These are phyloP conservation scores for Ctenicera cuprea DNA, from an alignment of 2,888 invertebrate species.

Conservation along the genomic window DNA sequence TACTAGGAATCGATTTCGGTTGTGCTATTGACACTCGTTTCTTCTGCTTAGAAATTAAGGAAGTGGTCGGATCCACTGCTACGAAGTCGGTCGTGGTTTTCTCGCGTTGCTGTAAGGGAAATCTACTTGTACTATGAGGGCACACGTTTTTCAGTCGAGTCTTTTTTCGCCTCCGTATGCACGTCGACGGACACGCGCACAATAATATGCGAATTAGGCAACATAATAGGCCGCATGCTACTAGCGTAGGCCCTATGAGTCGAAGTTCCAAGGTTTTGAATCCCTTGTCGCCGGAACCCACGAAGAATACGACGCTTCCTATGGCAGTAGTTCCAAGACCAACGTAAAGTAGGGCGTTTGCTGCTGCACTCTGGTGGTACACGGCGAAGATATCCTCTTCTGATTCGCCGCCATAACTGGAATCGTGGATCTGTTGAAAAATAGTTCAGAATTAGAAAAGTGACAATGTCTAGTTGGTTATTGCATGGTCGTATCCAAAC, in stretches of 20 bases:
- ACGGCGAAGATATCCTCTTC: slow-evolving; percentile 82
- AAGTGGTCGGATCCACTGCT: slow-evolving; percentile 65
- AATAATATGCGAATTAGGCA: slow-evolving; percentile 89
- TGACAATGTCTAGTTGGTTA: not conserved
- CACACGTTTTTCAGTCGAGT: slow-evolving; percentile 74
- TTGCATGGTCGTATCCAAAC: not conserved
- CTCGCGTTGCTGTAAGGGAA: slow-evolving; percentile 44
- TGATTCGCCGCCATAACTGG: slow-evolving; percentile 82
- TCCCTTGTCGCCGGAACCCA: slow-evolving; percentile 92
- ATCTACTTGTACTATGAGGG: slow-evolving; percentile 69
- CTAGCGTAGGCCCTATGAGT: slow-evolving; percentile 86
- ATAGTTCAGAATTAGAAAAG: slow-evolving; percentile 5
- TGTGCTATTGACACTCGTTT: slow-evolving; percentile 73
- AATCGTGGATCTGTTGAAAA: slow-evolving; percentile 85
- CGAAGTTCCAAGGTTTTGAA: slow-evolving; percentile 91
- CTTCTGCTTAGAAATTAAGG: slow-evolving; percentile 64
- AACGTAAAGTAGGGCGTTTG: slow-evolving; percentile 89
- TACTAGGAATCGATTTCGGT: slow-evolving; percentile 69
- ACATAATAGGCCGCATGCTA: slow-evolving; percentile 85
- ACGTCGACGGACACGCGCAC: slow-evolving; percentile 88
- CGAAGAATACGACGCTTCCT: slow-evolving; percentile 91
- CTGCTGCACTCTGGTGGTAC: slow-evolving; percentile 85
- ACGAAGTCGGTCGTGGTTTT: slow-evolving; percentile 63
- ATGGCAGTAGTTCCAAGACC: slow-evolving; percentile 89
- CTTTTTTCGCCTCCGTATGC: slow-evolving; percentile 81